A percentile compares a stretch with the other conserved stretches of the same genome.
phyloP scores from a whole-genome alignment of 2,113 vertebrate genomes.

The Chlorocebus sabaeus region DNA sequence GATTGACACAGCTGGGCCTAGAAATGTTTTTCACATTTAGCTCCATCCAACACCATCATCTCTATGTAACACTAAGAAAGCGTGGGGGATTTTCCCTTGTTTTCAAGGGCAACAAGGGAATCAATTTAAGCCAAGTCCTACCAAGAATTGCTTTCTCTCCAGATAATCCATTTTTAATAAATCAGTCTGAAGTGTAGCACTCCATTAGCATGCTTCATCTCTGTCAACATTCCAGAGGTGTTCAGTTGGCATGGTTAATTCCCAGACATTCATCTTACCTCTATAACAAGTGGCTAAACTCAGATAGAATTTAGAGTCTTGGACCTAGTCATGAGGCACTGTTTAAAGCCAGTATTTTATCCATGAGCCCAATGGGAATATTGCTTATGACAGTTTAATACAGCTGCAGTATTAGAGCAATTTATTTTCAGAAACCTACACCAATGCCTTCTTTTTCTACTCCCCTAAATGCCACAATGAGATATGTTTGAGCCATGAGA shows the following conservation, averaged over 20 bases:
- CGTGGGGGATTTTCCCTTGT: not conserved
- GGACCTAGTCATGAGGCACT: slow-evolving; percentile 62
- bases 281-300: slow-evolving; percentile 55
- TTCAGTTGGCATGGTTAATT: slow-evolving; percentile 68
- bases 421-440: slow-evolving; percentile 74
- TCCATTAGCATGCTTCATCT: slow-evolving; percentile 68
- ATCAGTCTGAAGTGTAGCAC: slow-evolving; percentile 47
- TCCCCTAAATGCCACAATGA: slow-evolving; percentile 37
- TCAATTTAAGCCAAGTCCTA: not conserved
- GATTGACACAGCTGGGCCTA: not conserved
- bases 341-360: slow-evolving; percentile 76
- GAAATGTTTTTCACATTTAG: not conserved
- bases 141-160: not conserved
- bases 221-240: slow-evolving; percentile 57
- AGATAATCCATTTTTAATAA: slow-evolving; percentile 47
- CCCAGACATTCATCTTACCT: slow-evolving; percentile 63
- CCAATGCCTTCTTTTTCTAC: slow-evolving; percentile 27
- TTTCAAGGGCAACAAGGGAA: not conserved
- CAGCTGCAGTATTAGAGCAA: slow-evolving; percentile 71
- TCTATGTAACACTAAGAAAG: not conserved
- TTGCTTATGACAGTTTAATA: slow-evolving; percentile 78
- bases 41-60: not conserved
- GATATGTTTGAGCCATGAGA: not conserved
- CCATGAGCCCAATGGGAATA: slow-evolving; percentile 68
- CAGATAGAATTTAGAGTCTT: slow-evolving; percentile 73